phyloP scores from a whole-genome alignment of 1,140 invertebrate genomes.

The Orchestia grillus region DNA sequence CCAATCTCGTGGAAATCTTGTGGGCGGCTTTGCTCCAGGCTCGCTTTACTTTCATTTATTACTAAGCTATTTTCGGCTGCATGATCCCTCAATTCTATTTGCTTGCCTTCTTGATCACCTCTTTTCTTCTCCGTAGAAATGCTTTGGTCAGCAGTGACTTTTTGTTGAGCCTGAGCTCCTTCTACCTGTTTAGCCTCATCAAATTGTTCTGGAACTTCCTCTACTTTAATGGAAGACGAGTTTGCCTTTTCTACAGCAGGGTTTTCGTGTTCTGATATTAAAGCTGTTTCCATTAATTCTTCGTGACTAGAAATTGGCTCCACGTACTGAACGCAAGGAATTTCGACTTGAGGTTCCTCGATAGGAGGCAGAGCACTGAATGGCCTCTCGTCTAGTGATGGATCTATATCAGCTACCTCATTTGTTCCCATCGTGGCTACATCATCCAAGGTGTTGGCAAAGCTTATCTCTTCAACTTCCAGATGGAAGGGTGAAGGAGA shows the following conservation, averaged over 20 bases:
- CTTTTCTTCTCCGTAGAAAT: background rate
- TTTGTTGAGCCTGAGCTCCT: background rate
- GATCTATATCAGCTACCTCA: slow-evolving; percentile 67
- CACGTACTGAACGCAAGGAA: slow-evolving; percentile 59
- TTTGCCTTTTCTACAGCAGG: background rate
- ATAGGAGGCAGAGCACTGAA: slow-evolving; percentile 31
- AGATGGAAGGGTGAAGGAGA: slow-evolving; percentile 60
- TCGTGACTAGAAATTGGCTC: slow-evolving; percentile 57
- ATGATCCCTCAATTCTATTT: background rate
- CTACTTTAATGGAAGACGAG: background rate
- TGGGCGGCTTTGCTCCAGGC: background rate
- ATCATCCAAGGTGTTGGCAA: slow-evolving; percentile 66
- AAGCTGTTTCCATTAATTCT: slow-evolving; percentile 49
- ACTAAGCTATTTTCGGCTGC: background rate
- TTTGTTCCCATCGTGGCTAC: slow-evolving; percentile 66
- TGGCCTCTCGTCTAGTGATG: slow-evolving; percentile 62
- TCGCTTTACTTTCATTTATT: background rate
- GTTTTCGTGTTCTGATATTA: slow-evolving; percentile 55
- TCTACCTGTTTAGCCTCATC: background rate
- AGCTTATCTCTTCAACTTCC: slow-evolving; percentile 64
- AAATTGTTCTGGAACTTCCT: background rate
- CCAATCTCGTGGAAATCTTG: background rate
- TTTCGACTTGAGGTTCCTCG: slow-evolving; percentile 32
- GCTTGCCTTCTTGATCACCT: background rate
- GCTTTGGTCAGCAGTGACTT: background rate